phyloP scores from a whole-genome alignment of 1,140 invertebrate species.

The Notospermus geniculatus region DNA sequence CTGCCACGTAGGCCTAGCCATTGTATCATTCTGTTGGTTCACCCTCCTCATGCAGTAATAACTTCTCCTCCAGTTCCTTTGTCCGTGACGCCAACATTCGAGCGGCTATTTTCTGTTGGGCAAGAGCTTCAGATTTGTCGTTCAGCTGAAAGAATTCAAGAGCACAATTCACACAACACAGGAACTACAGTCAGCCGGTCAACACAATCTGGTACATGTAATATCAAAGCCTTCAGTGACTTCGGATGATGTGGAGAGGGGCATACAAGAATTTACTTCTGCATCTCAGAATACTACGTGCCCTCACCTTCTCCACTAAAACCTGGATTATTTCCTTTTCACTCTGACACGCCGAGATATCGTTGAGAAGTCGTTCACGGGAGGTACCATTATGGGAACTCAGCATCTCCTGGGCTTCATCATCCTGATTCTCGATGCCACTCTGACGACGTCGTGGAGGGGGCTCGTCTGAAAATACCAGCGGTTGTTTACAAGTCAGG shows the following conservation, averaged over 20 bases:
- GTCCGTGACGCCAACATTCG: conserved; percentile 35
- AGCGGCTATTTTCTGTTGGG: conserved; percentile 41
- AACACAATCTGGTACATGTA: no score
- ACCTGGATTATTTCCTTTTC: not conserved
- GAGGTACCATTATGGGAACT: not conserved
- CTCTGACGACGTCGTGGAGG: no score
- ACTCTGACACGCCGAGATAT: conserved; percentile 1
- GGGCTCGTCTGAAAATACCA: no score
- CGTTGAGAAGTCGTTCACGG: not conserved
- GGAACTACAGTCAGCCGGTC: no score
- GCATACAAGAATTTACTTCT: no score
- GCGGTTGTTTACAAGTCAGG: no score
- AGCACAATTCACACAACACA: conserved; percentile 14
- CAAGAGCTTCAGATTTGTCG: conserved; percentile 41
- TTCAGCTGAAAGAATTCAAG: conserved; percentile 37
- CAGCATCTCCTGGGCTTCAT: no score
- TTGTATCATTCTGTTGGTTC: no score
- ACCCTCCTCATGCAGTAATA: conserved; percentile 7
- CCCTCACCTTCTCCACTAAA: not conserved
- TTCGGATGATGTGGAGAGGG: no score
- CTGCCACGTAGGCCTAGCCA: no score
- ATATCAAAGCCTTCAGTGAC: no score
- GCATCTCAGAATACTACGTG: not conserved
- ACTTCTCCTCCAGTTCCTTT: conserved; percentile 30
- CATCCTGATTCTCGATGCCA: no score